These are phyloP conservation scores for Pogonus chalceus DNA, from an alignment of 1,140 invertebrate genomes.

Conservation along the genomic window DNA sequence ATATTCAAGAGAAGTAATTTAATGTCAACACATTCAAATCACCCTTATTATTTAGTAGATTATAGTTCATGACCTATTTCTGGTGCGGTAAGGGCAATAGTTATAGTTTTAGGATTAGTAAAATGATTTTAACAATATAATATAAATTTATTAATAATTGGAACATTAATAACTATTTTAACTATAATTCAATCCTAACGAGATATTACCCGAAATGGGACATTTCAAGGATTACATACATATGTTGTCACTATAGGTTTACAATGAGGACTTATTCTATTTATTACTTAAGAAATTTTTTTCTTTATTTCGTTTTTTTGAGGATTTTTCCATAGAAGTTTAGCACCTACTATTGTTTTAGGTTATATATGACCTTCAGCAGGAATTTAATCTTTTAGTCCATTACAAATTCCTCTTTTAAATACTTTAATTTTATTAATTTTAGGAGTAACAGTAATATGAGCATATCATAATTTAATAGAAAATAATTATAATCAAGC, in stretches of 20 bases:
- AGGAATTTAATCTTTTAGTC: slow-evolving; percentile 46
- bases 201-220: slow-evolving; percentile 47
- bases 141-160: slow-evolving; percentile 36
- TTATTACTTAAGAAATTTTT: slow-evolving; percentile 53
- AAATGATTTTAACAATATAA: slow-evolving; percentile 41
- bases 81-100: slow-evolving; percentile 35
- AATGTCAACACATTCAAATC: slow-evolving; percentile 38
- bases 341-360: slow-evolving; percentile 50
- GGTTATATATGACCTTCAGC: slow-evolving; percentile 45
- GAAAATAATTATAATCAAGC: slow-evolving; percentile 39
- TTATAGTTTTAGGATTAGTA: slow-evolving; percentile 35
- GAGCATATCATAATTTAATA: slow-evolving; percentile 45
- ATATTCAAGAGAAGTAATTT: slow-evolving; percentile 42
- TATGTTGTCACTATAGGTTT: slow-evolving; percentile 37
- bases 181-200: slow-evolving; percentile 53
- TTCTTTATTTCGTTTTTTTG: slow-evolving; percentile 54
- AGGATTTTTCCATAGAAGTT: slow-evolving; percentile 51
- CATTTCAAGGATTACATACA: slow-evolving; percentile 44
- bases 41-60: slow-evolving; percentile 43
- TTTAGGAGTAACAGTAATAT: slow-evolving; percentile 45
- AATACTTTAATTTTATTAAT: slow-evolving; percentile 49
- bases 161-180: slow-evolving; percentile 36
- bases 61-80: slow-evolving; percentile 45
- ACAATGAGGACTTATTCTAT: slow-evolving; percentile 49
- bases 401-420: slow-evolving; percentile 49